Base-by-base conservation (phyloP, 2,797 vertebrate species). In the Coregonus suidteri region DNA sequence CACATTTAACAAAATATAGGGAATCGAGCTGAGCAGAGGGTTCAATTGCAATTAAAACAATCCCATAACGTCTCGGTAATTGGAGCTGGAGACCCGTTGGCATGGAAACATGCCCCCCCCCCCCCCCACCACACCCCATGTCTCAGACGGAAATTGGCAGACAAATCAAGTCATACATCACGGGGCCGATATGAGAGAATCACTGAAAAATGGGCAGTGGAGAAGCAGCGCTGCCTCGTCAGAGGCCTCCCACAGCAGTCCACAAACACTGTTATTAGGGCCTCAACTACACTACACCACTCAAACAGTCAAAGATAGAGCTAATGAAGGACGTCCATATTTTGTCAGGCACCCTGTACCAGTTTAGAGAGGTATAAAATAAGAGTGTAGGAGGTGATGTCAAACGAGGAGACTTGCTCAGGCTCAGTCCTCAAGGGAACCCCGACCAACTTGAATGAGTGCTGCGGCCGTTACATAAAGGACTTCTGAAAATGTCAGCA, bases 21-120 rank as follows among this genome's bases (percentile, higher is more conserved):
- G 71, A 71, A 15, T 25, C 41, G 41, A 47, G 41, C 41, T 6
- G 47, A 74, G 73, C 77, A 15, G 35, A 74, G 73, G 77, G 54
- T 79, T 82, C 81, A 83, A 77, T 81, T 73, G 77, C 82, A 83
- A 85, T 86, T 83, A 85, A 85, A 77, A 81, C 73, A 81, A 79
- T 71, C 80, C 77, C 81, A 73, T 74, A 65, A 78, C 71, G 78
- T 86, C 82, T 75, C 74, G 71, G 59, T 86, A 83, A 88, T 85
- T 83, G 85, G 53, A 86, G 76, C 78, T 70, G 65, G 62, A 79
- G 81, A 73, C 81, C 75, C 65, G 86, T 86, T 83, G 86, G 84
- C 83, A 88, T 88, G 84, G 84, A 85, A 88, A 88, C 83, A 15
- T 64, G 64, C 34, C 62, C 30, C 20, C 25, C 64, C n/a, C 51